These are phyloP conservation scores for Lochmaea capreae DNA, from an alignment of 2,888 invertebrate genomes.

Conservation along the genomic window DNA sequence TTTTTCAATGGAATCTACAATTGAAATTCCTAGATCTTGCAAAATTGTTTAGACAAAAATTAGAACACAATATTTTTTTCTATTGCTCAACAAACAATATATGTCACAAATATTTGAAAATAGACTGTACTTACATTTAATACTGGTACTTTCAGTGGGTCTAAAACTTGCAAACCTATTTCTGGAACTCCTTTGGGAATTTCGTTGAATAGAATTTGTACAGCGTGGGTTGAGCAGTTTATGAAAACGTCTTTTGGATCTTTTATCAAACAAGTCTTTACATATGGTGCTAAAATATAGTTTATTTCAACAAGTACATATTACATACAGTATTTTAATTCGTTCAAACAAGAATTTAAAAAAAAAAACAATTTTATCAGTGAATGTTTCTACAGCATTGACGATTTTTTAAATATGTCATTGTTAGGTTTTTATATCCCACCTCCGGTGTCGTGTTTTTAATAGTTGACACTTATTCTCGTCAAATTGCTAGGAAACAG, in stretches of 20 bases:
- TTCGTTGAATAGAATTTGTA: slow-evolving; percentile 75
- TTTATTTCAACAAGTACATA: background rate
- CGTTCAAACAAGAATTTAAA: too few relatives aligned
- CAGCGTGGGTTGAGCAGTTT: slow-evolving; percentile 75
- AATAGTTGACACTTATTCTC: too few relatives aligned
- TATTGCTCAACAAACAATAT: too few relatives aligned
- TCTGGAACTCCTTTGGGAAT: slow-evolving; percentile 71
- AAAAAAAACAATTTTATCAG: too few relatives aligned
- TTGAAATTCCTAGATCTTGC: background rate
- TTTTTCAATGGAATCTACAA: background rate
- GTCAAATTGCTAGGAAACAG: too few relatives aligned
- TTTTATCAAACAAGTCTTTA: slow-evolving; percentile 70
- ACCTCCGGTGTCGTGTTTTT: too few relatives aligned
- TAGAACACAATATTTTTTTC: background rate
- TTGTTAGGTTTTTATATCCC: too few relatives aligned
- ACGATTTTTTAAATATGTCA: too few relatives aligned
- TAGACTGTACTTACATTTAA: slow-evolving; percentile 65
- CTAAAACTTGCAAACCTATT: slow-evolving; percentile 73
- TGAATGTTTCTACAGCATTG: too few relatives aligned
- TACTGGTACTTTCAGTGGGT: slow-evolving; percentile 74
- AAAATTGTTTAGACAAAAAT: background rate
- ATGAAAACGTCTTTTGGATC: slow-evolving; percentile 65
- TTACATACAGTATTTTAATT: too few relatives aligned
- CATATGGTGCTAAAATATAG: slow-evolving; percentile 73
- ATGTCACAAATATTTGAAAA: background rate